Base-by-base conservation (phyloP, 2,797 vertebrate genomes). In the Perodicticus potto region DNA sequence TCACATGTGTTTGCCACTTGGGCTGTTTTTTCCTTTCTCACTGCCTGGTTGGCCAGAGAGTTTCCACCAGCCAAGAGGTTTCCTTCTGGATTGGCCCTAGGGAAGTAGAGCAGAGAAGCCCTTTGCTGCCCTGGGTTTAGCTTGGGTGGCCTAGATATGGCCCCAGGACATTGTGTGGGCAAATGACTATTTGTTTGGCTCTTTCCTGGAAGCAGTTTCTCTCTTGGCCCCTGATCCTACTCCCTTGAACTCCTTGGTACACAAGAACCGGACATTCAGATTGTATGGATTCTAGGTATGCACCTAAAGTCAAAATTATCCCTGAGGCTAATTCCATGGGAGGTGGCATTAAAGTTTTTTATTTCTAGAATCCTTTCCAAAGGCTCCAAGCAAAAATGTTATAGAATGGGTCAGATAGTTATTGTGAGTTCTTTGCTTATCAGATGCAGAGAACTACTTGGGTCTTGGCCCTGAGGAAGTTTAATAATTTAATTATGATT, bases 11-110 rank as follows among this genome's bases (percentile, higher is more conserved):
- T 97, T 86, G 37, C 72, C 67, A 70, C 73, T 61, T 5, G 20
- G 72, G 91, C 89, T 94, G 34, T 94, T 96, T 97, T 82, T 89
- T 86, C 88, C 84, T 97, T 88, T 69, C 76, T 49, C 76, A 72
- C 13, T 8, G 82, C 74, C 27, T 74, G 59, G 76, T 81, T 95
- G 91, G 89, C 11, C 6, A 40, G 67, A 95, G 82, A 95, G 55
- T 7, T 85, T 87, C 80, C 43, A 78, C 67, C 77, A 83, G 40
- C 45, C 65, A 91, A 89, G 61, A 91, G 72, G 40, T 91, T 93
- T 93, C 89, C 77, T 93, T 77, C 34, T 93, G 84, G 65, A 57
- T 77, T 96, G 82, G 40, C 78, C 29, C 1, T 29, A 90, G 82
- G 86, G 73, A 91, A 57, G 76, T 37, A 87, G 86, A 93, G 70